phyloP scores from a whole-genome alignment of 2,797 vertebrate genomes.

The Cryptoblepharus egeriae region DNA sequence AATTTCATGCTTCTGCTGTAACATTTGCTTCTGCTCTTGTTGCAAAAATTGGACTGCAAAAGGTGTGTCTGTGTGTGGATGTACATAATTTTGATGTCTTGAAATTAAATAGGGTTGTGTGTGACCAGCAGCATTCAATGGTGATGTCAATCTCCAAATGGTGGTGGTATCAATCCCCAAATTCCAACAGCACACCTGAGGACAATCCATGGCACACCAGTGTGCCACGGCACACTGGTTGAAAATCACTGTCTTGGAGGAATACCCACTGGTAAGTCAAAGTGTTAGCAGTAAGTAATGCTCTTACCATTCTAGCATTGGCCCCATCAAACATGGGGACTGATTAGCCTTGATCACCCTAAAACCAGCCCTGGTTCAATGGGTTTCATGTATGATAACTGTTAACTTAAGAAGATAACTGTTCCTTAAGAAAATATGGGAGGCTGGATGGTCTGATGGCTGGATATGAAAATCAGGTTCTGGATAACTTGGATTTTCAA shows the following conservation, averaged over 20 bases:
- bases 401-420: background rate
- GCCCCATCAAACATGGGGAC: too few species aligned
- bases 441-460: background rate
- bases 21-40: background rate
- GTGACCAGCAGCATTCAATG: background rate
- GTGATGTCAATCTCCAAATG: background rate
- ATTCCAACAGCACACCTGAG: too few species aligned
- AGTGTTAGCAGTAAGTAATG: too few species aligned
- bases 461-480: background rate
- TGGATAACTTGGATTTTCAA: too few species aligned
- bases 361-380: too few species aligned
- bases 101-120: background rate
- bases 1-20: constrained; percentile 41
- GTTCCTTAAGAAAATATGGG: background rate
- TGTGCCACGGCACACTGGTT: too few species aligned
- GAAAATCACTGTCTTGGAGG: too few species aligned
- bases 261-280: too few species aligned
- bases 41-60: background rate
- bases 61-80: background rate
- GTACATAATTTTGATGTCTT: background rate
- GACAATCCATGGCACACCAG: too few species aligned
- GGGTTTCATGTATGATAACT: background rate
- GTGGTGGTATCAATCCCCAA: too few species aligned
- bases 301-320: too few species aligned
- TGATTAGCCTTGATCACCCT: too few species aligned